Conservation (phyloP, 2,797 vertebrate species). For the Pseudotriccus pelzelni region DNA sequence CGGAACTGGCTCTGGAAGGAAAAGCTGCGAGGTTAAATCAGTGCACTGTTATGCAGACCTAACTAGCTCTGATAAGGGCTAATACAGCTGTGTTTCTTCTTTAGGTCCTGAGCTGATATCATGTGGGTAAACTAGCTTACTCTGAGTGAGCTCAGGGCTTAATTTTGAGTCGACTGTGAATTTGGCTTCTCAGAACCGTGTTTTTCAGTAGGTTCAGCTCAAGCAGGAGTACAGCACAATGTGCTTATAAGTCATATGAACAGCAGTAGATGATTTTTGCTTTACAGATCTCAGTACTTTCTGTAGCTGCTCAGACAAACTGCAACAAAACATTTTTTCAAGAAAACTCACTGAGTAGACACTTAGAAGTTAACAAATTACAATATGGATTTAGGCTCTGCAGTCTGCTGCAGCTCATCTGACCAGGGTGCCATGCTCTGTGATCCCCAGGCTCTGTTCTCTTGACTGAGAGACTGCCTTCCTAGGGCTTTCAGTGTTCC, state of each 20-base stretch:
- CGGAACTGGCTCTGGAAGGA: not conserved
- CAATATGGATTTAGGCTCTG: not conserved
- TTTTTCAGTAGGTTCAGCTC: not conserved
- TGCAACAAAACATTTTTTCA: not conserved
- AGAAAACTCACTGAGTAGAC: not conserved
- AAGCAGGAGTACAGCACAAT: rapidly evolving
- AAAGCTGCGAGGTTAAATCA: not conserved
- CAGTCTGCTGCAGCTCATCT: not conserved
- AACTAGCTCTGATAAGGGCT: not conserved
- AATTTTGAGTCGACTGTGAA: not conserved
- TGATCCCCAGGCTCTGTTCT: not conserved
- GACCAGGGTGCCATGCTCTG: not conserved
- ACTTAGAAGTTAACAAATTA: not conserved
- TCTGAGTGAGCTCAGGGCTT: not conserved
- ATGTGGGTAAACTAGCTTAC: not conserved
- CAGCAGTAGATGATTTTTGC: not conserved
- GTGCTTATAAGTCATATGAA: not conserved
- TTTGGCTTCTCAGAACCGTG: not conserved
- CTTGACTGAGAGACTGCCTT: not conserved
- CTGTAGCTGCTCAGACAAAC: not conserved
- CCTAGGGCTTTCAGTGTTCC: not conserved
- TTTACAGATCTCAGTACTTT: not conserved
- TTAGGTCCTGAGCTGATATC: not conserved
- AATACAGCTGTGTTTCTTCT: not conserved
- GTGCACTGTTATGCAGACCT: not conserved